phyloP scores from a whole-genome alignment of 2,113 vertebrate genomes.

The Oenanthe melanoleuca region DNA sequence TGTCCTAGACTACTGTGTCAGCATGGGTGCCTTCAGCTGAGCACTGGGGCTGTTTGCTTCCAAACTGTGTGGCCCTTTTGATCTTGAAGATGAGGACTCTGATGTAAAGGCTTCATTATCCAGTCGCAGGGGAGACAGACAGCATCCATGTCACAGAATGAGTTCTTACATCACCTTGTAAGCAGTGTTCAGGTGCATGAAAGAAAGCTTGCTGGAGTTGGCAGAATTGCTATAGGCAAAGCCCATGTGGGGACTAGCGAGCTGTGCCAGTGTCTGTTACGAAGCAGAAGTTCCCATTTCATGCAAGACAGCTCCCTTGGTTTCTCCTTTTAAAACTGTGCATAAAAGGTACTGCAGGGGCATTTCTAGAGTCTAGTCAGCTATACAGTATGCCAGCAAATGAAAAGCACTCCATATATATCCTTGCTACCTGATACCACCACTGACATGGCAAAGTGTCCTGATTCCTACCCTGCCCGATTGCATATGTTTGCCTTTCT shows the following conservation, averaged over 20 bases:
- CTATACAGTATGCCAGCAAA: not conserved
- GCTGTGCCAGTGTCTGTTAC: not conserved
- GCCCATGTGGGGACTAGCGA: rapidly evolving
- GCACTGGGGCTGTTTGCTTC: not conserved
- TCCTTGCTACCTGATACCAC: not conserved
- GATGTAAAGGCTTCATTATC: not conserved
- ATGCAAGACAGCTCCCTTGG: not conserved
- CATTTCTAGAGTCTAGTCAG: not conserved
- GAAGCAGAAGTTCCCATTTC: not conserved
- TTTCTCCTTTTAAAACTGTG: not conserved
- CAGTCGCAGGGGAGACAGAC: not conserved
- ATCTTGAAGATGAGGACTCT: not conserved
- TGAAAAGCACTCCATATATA: not conserved
- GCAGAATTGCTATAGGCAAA: not conserved
- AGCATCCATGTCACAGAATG: not conserved
- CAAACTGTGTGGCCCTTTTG: not conserved
- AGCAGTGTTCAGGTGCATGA: not conserved
- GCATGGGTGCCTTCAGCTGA: not conserved
- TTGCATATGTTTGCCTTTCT: not conserved
- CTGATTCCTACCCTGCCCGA: not conserved
- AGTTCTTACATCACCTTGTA: not conserved
- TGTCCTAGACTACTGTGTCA: not conserved
- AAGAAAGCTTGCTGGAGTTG: not conserved
- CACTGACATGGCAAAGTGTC: not conserved
- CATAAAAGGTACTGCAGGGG: not conserved